Evolutionary conservation across 1,140 invertebrate genomes (phyloP), one percentile per base, ranked within the genome.

Genomic region (Tetramorium parvispinum): DNA sequence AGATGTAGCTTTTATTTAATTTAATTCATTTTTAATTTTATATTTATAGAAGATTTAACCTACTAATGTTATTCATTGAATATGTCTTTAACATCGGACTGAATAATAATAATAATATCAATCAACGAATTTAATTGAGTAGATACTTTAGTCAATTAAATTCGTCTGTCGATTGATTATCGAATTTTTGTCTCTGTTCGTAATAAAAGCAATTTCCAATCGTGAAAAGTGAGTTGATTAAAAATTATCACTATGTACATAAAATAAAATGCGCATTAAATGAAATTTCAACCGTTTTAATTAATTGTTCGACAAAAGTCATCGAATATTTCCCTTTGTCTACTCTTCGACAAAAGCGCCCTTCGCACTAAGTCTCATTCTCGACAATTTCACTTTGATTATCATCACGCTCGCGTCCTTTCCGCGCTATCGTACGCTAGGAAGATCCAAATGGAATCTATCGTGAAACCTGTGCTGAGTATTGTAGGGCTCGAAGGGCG

Each of bases 361-460:
- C 43, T 83, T 83, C 37, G 53, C 21, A 18, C n/a, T 21, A 21
- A 65, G 13, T 51, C 10, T 8, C 77, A n/a, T 32, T 57, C 27
- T 43, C 79, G 53, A 83, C 79, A 83, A 75, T 83, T 83, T 83
- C 53, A 83, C 32, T 55, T 83, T 75, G 68, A 75, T 59, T 83
- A 83, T 83, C 51, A 75, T 61, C 66, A 18, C 53, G 51, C n/a
- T 46, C 53, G 40, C 53, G 40, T 71, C 68, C 53, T 13, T 73
- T 82, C 59, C 53, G 21, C 21, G 2, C 13, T 81, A 68, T 81
- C 79, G 53, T 51, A 40, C 53, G 21, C 18, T 11, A 24, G 57
- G 53, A 75, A 32, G 79, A 75, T 75, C 21, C 53, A 75, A 83
- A 83, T 83, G 68, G 79, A 83, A 83, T 75, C 53, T 55, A 46